These are phyloP conservation scores for Anolis apletophallus DNA, from an alignment of 2,797 vertebrate genomes.

Conservation along the genomic window DNA sequence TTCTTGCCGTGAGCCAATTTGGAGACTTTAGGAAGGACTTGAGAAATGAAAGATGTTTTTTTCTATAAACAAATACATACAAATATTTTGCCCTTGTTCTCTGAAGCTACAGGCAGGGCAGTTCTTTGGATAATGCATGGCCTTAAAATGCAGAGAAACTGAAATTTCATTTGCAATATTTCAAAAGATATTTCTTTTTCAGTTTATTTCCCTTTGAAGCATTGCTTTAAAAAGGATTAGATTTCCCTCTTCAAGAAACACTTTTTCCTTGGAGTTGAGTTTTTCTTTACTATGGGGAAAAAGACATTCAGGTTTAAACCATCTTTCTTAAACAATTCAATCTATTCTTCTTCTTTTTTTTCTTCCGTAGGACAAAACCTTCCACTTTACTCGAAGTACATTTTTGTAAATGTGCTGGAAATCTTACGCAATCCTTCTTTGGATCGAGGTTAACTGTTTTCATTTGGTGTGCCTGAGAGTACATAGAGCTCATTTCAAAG, in stretches of 20 bases:
- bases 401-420: constrained; percentile 26
- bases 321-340: constrained; percentile 8
- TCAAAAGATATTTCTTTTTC: not conserved
- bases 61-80: not conserved
- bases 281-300: not conserved
- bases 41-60: not conserved
- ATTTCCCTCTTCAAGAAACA: not conserved
- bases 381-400: constrained; percentile 1
- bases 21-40: not conserved
- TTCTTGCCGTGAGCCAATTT: not conserved
- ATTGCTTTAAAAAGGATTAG: not conserved
- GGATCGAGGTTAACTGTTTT: constrained; percentile 31
- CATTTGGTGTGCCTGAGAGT: constrained; percentile 23
- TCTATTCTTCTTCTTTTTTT: constrained; percentile 9
- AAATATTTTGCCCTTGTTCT: not conserved
- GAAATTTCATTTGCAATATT: not conserved
- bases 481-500: constrained; percentile 27
- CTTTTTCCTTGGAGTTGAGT: not conserved
- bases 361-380: constrained; percentile 9
- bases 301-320: constrained; percentile 12
- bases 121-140: not conserved
- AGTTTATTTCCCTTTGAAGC: not conserved
- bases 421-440: constrained; percentile 25
- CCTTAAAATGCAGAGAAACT: not conserved
- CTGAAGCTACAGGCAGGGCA: not conserved